Evolutionary conservation across 2,888 invertebrate species (phyloP).

Genomic region (Nymphalis polychloros): DNA sequence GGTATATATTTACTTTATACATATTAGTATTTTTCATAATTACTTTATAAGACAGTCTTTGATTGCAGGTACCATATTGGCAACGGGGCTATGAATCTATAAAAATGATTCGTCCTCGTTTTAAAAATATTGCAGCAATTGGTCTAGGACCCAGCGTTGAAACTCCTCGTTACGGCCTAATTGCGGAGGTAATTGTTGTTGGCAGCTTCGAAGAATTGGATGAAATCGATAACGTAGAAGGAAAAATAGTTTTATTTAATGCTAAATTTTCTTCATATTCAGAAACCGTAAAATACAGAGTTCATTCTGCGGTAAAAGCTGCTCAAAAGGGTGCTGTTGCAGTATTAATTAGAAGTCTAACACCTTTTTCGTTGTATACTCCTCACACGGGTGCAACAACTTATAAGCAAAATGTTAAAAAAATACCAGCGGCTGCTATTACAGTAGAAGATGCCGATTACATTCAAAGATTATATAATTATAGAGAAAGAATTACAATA

Average conservation of each 20-base stretch:
- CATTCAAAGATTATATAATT: slow-evolving; percentile 83
- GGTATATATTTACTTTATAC: slow-evolving; percentile 47
- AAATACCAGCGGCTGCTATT: slow-evolving; percentile 88
- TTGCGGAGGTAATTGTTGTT: slow-evolving; percentile 87
- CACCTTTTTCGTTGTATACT: slow-evolving; percentile 88
- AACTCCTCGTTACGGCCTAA: slow-evolving; percentile 86
- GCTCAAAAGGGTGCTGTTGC: slow-evolving; percentile 88
- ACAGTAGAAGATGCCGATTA: slow-evolving; percentile 90
- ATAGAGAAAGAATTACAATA: slow-evolving; percentile 74
- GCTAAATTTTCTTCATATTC: slow-evolving; percentile 84
- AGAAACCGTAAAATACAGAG: slow-evolving; percentile 84
- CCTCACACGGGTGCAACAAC: slow-evolving; percentile 89
- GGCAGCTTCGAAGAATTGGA: slow-evolving; percentile 85
- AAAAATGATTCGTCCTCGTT: slow-evolving; percentile 83
- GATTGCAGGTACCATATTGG: slow-evolving; percentile 67
- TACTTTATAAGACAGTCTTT: neutral
- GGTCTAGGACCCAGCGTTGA: slow-evolving; percentile 87
- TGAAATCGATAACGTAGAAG: slow-evolving; percentile 67
- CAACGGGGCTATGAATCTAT: slow-evolving; percentile 85
- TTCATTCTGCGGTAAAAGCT: slow-evolving; percentile 84
- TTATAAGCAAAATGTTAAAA: slow-evolving; percentile 80
- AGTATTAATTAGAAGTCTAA: slow-evolving; percentile 87
- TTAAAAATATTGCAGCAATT: slow-evolving; percentile 83
- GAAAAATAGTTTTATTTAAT: slow-evolving; percentile 90
- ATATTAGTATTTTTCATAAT: neutral